Conservation (phyloP, 2,888 invertebrate species). For the Pseudeuparius sepicola region DNA sequence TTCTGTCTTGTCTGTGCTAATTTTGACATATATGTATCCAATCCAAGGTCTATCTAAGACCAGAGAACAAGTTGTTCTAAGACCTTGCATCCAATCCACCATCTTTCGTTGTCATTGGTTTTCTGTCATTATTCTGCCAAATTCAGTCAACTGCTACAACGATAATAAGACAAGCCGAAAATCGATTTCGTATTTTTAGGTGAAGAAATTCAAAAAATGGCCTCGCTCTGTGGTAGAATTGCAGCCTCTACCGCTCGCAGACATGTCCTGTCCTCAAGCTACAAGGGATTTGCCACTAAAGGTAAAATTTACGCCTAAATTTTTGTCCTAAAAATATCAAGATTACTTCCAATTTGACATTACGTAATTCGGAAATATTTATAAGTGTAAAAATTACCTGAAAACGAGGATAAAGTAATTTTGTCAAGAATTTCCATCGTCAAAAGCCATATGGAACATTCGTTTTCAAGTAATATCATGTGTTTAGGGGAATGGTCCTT, state of each 20-base stretch:
- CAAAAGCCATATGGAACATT: constrained; percentile 5
- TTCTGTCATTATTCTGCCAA: too few relatives aligned
- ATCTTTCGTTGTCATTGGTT: too few relatives aligned
- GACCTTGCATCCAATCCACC: too few relatives aligned
- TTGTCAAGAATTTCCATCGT: not conserved
- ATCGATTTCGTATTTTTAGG: too few relatives aligned
- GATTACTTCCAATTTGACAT: constrained; percentile 25
- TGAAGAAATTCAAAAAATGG: constrained; percentile 49
- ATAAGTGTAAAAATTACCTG: too few relatives aligned
- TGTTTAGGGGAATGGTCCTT: constrained; percentile 1
- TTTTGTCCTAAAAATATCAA: not conserved
- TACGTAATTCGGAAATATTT: constrained; percentile 32
- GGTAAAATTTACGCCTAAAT: constrained; percentile 44
- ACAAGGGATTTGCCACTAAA: constrained; percentile 49
- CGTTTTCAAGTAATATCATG: not conserved
- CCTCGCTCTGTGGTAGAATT: constrained; percentile 66
- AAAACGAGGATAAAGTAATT: too few relatives aligned
- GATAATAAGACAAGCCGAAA: too few relatives aligned
- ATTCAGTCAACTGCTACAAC: too few relatives aligned
- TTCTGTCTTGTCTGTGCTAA: too few relatives aligned
- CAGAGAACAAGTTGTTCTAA: too few relatives aligned
- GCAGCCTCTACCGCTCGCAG: constrained; percentile 53
- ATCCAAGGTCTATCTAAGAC: too few relatives aligned
- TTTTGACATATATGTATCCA: too few relatives aligned
- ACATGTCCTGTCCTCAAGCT: constrained; percentile 52